Evolutionary conservation across 2,797 vertebrate species (phyloP), one percentile per base, ranked within the genome.

Genomic region (Pseudochirops corinnae): DNA sequence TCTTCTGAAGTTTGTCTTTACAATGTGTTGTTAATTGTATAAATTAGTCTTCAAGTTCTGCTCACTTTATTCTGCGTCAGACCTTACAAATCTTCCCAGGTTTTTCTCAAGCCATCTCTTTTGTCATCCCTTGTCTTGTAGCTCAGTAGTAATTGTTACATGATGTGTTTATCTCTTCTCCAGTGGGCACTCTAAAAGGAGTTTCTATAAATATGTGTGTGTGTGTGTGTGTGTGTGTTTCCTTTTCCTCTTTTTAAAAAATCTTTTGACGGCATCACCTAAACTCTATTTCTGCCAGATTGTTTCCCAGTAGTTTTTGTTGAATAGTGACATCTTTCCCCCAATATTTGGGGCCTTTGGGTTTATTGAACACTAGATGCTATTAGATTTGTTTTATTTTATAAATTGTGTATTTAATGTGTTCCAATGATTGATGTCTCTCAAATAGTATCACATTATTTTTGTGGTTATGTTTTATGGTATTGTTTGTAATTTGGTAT

Each of bases 1-100:
- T 82, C 67, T 82, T 82, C 18, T 82, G n/a, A 82, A 82, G 67
- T 82, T n/a, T 82, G 67, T 82, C 67, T 82, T 82, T 82, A 82
- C 5, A 46, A 7, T 82, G 5, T 62, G 31, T 62, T 62, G 60
- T 67, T 67, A 67, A 18, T 74, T 39, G 67, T 74, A n/a, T 74
- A 67, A 67, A 67, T 74, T 39, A 39, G 18, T 46, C 18, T 46
- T 2, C 39, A 46, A n/a, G 11, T 82, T 82, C 31, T 60, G 58
- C 29, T 29, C n/a, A 18, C 16, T 39, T 74, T 74, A 74, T 39
- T 74, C 16, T 39, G n/a, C n/a, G 10, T 82, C 18, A 21, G 0
- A 46, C 29, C 18, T 82, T 82, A 82, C 18, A 39, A 82, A 39
- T 46, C 21, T 82, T 82, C n/a, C 67, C 21, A 46, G 11, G 18